Evolutionary conservation across 2,888 invertebrate species (phyloP), one percentile per base, ranked within the genome.

Genomic region (Liodrosophila aerea): DNA sequence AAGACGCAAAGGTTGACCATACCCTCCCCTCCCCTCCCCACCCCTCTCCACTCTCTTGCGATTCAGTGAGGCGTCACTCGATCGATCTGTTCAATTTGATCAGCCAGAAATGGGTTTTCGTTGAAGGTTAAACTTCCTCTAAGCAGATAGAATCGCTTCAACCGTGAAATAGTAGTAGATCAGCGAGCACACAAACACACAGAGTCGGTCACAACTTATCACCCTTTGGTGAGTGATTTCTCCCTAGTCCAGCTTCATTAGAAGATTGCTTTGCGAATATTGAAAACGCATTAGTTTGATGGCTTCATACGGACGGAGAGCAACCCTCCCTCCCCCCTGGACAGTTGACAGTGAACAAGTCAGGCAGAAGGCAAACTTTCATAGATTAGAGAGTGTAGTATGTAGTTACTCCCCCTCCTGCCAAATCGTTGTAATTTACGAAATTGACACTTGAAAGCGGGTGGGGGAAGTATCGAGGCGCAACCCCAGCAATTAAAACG

Each of bases 351-450:
- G 57, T 65, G 53, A 70, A 71, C 71, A 59, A 60, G 51, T 46
- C 45, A 29, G 18, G 12, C 40, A 29, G 18, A 27, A 27, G 54
- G 43, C 39, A 18, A 22, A 22, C 22, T 22, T 22, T 22, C 5
- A 22, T 22, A 22, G 22, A 22, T 22, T 22, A 22, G 3, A 22
- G 22, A 4, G 3, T 22, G 22, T 22, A 4, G 22, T 22, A 22
- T 22, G 22, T n/a, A n/a, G n/a, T 13, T 15, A 16, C 4, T 16
- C 9, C 15, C 39, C 8, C 13, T 11, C 5, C 43, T 68, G 81
- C 51, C 73, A 81, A 81, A 80, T 81, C 75, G 81, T 71, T 81
- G 81, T 81, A 82, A 82, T 82, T 81, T 83, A 83, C 84, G 84
- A 82, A 82, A 82, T 82, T 82, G 81, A 84, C 81, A 83, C 81